These are phyloP conservation scores for Araneus ventricosus DNA, from an alignment of 1,140 invertebrate genomes.

Conservation along the genomic window DNA sequence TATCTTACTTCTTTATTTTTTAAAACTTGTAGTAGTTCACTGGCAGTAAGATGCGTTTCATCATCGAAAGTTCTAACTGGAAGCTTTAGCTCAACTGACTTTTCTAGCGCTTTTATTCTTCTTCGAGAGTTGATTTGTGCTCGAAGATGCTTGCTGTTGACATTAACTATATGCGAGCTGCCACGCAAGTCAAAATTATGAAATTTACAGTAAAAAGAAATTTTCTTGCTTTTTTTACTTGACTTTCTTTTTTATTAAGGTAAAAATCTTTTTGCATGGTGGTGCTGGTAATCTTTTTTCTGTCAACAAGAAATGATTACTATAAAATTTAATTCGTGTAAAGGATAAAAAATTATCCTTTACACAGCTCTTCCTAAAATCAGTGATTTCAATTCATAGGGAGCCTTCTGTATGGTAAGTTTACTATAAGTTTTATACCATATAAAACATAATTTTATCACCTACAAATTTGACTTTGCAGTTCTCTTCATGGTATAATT, in stretches of 20 bases:
- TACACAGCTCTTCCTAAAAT: no score
- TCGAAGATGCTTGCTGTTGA: constrained; percentile 25
- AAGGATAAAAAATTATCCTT: neutral
- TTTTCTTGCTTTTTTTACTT: constrained; percentile 9
- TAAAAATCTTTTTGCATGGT: constrained; percentile 19
- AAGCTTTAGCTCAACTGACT: constrained; percentile 41
- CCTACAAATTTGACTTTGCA: no score
- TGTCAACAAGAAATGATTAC: constrained; percentile 6
- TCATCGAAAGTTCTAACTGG: constrained; percentile 55
- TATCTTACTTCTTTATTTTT: constrained; percentile 48
- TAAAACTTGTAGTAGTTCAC: constrained; percentile 44
- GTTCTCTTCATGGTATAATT: no score
- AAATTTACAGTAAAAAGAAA: no score
- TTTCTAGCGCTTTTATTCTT: constrained; percentile 57
- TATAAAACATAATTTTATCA: no score
- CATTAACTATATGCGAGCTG: constrained; percentile 31
- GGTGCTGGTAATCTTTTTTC: constrained; percentile 1
- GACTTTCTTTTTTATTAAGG: no score
- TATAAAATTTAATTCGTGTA: constrained; percentile 25
- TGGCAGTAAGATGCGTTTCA: constrained; percentile 21
- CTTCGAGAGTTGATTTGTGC: constrained; percentile 51
- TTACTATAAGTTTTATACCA: no score
- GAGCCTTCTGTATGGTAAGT: no score
- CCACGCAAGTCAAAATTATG: constrained; percentile 10
- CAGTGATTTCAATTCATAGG: no score